Conservation (phyloP, 2,113 vertebrate species). For the Opisthocomus hoazin region DNA sequence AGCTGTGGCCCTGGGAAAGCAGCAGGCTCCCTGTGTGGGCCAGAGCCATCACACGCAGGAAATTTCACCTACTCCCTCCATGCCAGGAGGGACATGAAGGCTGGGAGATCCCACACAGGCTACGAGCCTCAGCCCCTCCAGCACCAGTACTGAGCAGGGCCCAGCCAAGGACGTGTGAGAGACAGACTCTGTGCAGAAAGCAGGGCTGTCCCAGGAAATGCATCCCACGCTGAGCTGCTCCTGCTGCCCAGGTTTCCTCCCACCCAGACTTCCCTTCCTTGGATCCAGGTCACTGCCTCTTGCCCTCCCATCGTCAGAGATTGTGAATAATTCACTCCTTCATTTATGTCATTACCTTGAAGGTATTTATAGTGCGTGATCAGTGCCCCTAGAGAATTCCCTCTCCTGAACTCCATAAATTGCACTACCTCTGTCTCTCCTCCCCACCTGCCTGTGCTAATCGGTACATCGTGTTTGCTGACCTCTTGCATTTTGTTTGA, state of each 20-base stretch:
- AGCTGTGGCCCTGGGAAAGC: background rate
- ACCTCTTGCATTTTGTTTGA: background rate
- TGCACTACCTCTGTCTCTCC: background rate
- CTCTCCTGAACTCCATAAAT: background rate
- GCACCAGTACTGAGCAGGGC: fast-evolving
- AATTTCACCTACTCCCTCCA: background rate
- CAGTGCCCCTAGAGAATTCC: background rate
- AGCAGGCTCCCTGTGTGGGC: fast-evolving
- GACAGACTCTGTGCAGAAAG: background rate
- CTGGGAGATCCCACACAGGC: background rate
- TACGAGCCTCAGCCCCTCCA: background rate
- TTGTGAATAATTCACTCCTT: constrained; percentile 70
- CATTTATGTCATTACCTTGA: constrained; percentile 70
- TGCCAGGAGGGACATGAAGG: background rate
- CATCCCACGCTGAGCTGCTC: background rate
- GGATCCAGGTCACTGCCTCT: constrained; percentile 70
- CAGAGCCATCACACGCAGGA: background rate
- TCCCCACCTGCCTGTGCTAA: background rate
- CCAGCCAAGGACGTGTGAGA: fast-evolving
- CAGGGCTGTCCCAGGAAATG: background rate
- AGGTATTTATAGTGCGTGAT: constrained; percentile 68
- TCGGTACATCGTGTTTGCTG: background rate
- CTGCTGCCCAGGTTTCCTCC: background rate
- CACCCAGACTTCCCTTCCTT: constrained; percentile 52
- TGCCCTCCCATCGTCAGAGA: constrained; percentile 52